Base-by-base conservation (phyloP, 2,888 invertebrate genomes). In the Watsonalla binaria region DNA sequence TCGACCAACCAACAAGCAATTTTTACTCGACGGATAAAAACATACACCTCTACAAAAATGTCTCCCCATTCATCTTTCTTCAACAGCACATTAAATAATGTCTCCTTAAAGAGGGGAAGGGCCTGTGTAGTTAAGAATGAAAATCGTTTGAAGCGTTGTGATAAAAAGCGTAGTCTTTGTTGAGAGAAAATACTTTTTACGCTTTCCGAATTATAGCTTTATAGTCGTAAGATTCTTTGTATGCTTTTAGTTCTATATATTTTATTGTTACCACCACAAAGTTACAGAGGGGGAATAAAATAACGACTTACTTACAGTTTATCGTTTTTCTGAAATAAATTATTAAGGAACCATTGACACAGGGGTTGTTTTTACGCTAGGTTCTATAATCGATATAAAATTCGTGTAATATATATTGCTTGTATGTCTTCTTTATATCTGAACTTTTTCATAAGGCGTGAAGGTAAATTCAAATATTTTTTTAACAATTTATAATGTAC, bases 11-110 rank as follows among this genome's bases (percentile, higher is more conserved):
- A 42, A 74, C 89, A 86, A 79, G 78, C 78, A 81, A 81, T 84
- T 82, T n/a, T 80, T 67, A 82, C 78, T 80, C 78, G 72, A 78
- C 80, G 82, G 82, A 85, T 82, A 86, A 86, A 87, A 86, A 88
- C 84, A 85, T 77, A 85, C 80, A 85, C 84, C 80, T 86, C 80
- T 84, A 83, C 84, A 85, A 87, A 89, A 89, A 90, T 88, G 86
- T 83, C 73, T 83, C 77, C 79, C 86, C 88, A 90, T 90, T 87
- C 86, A 84, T 90, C 90, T 90, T 89, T 87, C 86, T 83, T 78
- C 81, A 84, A 81, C 77, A 76, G 75, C 86, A 87, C 88, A 82
- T 86, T 88, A 87, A 89, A 89, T 83, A 90, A 90, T 90, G 89
- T 87, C 85, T 78, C 81, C 76, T 83, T 83, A 85, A 84, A 76